A percentile compares a stretch with the other conserved stretches of the same genome.
Evolutionary conservation across 2,797 vertebrate genomes (phyloP).

Genomic region (Cyprinella venusta): DNA sequence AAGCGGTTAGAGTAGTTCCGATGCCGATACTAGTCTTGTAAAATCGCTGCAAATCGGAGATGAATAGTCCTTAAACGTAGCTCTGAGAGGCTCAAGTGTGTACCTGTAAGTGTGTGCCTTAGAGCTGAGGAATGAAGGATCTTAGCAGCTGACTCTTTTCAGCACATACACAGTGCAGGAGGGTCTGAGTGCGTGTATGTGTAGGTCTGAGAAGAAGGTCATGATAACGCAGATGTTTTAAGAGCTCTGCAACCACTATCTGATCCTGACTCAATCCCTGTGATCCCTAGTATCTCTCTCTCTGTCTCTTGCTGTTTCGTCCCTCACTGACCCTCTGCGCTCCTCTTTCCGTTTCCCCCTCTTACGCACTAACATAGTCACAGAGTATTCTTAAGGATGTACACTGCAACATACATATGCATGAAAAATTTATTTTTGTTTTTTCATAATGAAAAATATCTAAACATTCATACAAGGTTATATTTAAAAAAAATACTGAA

Average conservation of each 20-base stretch:
- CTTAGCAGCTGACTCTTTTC: neutral
- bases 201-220: conserved; percentile 32
- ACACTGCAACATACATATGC: neutral
- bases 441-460: neutral
- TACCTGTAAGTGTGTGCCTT: neutral
- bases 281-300: conserved; percentile 1
- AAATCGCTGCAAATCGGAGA: too few relatives aligned
- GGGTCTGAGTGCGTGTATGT: conserved; percentile 8
- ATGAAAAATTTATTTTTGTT: neutral
- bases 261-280: conserved; percentile 48
- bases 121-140: neutral
- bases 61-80: neutral
- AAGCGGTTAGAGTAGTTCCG: too few relatives aligned
- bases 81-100: neutral
- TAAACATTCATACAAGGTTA: neutral
- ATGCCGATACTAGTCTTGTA: too few relatives aligned
- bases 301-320: neutral
- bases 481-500: too few relatives aligned
- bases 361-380: neutral
- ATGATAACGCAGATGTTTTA: conserved; percentile 37
- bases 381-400: neutral
- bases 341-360: neutral
- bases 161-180: neutral
- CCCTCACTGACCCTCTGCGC: neutral
- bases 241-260: conserved; percentile 43